Evolutionary conservation across 2,888 invertebrate species (phyloP), one percentile per base, ranked within the genome.

Genomic region (Venustoraphidia nigricollis): DNA sequence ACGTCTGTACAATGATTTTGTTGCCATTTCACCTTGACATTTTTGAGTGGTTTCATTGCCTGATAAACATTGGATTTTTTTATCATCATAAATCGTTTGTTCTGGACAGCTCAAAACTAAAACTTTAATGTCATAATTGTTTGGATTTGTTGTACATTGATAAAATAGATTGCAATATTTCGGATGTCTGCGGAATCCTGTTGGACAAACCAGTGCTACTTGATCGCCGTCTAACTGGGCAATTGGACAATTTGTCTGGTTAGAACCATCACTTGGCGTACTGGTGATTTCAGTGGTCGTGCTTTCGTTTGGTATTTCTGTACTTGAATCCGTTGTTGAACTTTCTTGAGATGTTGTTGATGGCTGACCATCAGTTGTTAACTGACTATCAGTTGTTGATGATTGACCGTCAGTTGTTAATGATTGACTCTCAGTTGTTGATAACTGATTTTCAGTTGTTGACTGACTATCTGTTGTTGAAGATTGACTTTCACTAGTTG

Each of bases 91-190:
- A 46, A 86, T 75, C 0, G 84, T 85, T 50, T 78, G 78, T 54
- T 81, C 79, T 10, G 87, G 86, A 64, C 89, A 90, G 54, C 78
- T 78, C 55, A 89, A 76, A 9, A 79, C 74, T 2, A 84, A 72
- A 52, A 88, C 72, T 60, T 82, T 86, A n/a, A 82, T 67, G 54
- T 87, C 81, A 59, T 79, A 77, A 42, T 68, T 77, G 34, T 77
- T 73, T 8, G 75, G 68, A 49, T 75, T 73, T 55, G 75, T 76
- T 13, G 80, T 81, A 58, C 89, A 90, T 63, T 89, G 89, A 61
- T 90, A 90, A 68, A 89, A 88, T 56, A 85, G 65, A 59, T 85
- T 83, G 58, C 89, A 89, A 59, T 82, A 80, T 61, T 83, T 84
- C 0, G 89, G 87, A 71, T 90, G 88, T 53, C 86, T 72, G 59